Evolutionary conservation across 2,113 vertebrate species (phyloP), one percentile per base, ranked within the genome.

Genomic region (Catagonus wagneri): DNA sequence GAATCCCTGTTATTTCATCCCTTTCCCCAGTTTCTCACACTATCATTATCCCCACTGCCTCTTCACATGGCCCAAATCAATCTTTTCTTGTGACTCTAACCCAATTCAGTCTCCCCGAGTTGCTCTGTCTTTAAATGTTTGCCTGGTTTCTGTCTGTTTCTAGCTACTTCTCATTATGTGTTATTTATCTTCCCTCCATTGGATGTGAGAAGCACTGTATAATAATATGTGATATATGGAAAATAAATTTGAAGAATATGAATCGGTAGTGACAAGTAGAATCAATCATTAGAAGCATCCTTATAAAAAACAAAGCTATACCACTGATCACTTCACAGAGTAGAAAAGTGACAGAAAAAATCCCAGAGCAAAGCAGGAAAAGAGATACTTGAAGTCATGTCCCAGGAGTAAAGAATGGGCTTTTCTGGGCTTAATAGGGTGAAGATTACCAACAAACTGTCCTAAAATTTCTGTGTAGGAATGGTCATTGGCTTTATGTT

Each of bases 201-300:
- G 66, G 27, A 65, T 65, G 14, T 90, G 69, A 76, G 66, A 56
- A 83, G n/a, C 50, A 32, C 20, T 63, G 2, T 56, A 32, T 54
- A 56, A 44, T 71, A 60, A 65, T 17, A n/a, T 22, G 9, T 83
- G 78, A 88, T 58, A 58, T 32, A 60, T 29, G 60, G 54, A 17
- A 83, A 92, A 71, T 88, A 94, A 83, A 78, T 78, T 92, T 96
- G 32, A 65, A 79, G 63, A 58, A 72, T n/a, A 22, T 60, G 27
- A 89, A 60, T 84, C 50, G 84, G 34, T 25, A 36, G 34, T 79
- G 65, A 94, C 34, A 94, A 79, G 8, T 32, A 54, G 50, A 90
- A 81, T 84, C 65, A 92, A 54, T 89, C 93, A 84, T 81, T 52
- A 83, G 25, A 94, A 58, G 6, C 15, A 95, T n/a, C 50, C 56